These are phyloP conservation scores for Calephelis virginiensis DNA, from an alignment of 1,140 invertebrate species.

Conservation along the genomic window DNA sequence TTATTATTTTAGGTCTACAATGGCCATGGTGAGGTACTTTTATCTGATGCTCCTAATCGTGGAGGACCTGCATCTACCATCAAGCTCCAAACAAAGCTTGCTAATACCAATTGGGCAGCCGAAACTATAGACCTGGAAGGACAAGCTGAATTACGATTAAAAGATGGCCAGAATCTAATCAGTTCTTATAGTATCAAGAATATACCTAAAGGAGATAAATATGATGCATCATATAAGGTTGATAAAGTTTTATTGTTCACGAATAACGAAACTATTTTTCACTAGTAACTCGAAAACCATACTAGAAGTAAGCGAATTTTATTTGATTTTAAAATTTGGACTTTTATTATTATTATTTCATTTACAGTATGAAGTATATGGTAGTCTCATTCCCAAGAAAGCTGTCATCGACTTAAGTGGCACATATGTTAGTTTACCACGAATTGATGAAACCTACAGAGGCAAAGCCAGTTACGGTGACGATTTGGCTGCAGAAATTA, in stretches of 20 bases:
- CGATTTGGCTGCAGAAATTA: conserved; percentile 49
- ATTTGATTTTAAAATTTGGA: no score
- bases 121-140: conserved; percentile 65
- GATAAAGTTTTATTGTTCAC: not conserved
- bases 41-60: conserved; percentile 78
- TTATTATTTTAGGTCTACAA: conserved; percentile 45
- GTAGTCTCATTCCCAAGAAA: conserved; percentile 59
- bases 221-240: conserved; percentile 60
- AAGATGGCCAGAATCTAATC: conserved; percentile 68
- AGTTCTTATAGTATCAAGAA: conserved; percentile 60
- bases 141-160: conserved; percentile 52
- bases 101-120: conserved; percentile 56
- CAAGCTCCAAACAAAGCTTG: conserved; percentile 51
- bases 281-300: not conserved
- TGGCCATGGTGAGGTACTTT: conserved; percentile 60
- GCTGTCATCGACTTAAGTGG: conserved; percentile 46
- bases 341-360: conserved; percentile 10
- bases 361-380: conserved; percentile 50
- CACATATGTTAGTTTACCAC: conserved; percentile 38
- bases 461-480: conserved; percentile 64
- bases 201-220: conserved; percentile 56
- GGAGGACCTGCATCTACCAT: conserved; percentile 69
- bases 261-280: no score
- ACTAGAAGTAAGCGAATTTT: not conserved
- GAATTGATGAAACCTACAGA: conserved; percentile 61